A percentile compares a stretch with the other conserved stretches of the same genome.
These are phyloP conservation scores for Sisyra terminalis DNA, from an alignment of 2,888 invertebrate species.

Conservation along the genomic window DNA sequence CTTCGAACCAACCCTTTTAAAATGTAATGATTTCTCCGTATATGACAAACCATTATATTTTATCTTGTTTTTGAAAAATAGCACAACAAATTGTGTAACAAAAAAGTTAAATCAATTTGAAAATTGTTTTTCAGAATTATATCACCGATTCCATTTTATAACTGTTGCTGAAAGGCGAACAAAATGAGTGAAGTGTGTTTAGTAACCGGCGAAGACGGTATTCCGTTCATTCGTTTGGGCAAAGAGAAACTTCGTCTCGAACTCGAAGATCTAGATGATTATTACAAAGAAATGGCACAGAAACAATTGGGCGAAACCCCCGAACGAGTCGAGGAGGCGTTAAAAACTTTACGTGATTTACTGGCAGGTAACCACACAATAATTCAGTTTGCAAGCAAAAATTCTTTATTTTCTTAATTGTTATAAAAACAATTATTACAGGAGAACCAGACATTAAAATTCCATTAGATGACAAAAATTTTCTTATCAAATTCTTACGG, in stretches of 20 bases:
- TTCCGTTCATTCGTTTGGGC: conserved; percentile 46
- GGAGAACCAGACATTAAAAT: conserved; percentile 43
- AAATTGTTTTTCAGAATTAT: background rate
- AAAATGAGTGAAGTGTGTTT: background rate
- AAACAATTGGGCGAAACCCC: conserved; percentile 55
- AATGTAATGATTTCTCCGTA: no score
- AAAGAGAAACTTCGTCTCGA: conserved; percentile 41
- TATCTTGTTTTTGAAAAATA: no score
- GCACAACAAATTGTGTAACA: no score
- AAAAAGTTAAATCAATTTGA: background rate
- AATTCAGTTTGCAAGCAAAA: background rate
- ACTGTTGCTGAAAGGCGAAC: no score
- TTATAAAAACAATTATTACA: conserved; percentile 28
- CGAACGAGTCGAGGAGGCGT: conserved; percentile 41
- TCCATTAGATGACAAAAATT: conserved; percentile 54
- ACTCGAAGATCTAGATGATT: conserved; percentile 37
- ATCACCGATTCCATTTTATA: background rate
- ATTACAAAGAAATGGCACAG: conserved; percentile 41
- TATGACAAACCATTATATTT: no score
- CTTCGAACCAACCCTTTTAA: no score
- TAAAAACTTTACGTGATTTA: conserved; percentile 35
- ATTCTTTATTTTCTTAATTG: conserved; percentile 1
- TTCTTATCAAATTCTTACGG: conserved; percentile 60
- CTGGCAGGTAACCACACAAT: conserved; percentile 36
- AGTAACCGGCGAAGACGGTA: conserved; percentile 25